Conservation (phyloP, 1,140 invertebrate species). For the Neotoxoptera formosana region DNA sequence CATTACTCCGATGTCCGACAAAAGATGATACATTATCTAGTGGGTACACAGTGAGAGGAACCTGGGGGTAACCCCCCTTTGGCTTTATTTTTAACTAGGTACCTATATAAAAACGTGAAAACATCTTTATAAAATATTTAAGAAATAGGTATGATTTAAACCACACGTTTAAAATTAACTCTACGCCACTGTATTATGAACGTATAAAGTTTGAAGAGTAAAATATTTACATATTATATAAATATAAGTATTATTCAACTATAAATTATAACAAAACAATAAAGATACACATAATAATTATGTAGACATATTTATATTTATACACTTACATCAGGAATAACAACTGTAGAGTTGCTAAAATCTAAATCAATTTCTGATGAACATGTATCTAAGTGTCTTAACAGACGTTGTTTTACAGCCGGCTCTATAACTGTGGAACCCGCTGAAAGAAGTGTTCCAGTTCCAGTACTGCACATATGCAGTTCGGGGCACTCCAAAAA, state of each 20-base stretch:
- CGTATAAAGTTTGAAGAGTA: neutral
- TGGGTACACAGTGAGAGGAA: no score
- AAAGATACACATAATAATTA: neutral
- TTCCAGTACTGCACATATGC: conserved; percentile 60
- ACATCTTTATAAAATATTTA: neutral
- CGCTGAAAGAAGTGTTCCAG: conserved; percentile 60
- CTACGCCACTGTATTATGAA: neutral
- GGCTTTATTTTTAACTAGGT: neutral
- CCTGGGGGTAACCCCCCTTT: neutral
- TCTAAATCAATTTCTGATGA: conserved; percentile 75
- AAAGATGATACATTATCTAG: no score
- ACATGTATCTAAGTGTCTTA: conserved; percentile 76
- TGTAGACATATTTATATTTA: neutral
- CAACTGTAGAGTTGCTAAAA: conserved; percentile 66
- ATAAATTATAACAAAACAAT: neutral
- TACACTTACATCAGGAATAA: conserved; percentile 50
- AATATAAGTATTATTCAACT: neutral
- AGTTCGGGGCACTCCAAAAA: conserved; percentile 62
- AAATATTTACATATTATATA: neutral
- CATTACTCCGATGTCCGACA: neutral
- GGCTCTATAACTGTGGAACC: conserved; percentile 68
- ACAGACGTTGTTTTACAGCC: conserved; percentile 72
- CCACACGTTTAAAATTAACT: neutral
- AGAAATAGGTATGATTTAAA: neutral
- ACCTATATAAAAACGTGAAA: neutral